A percentile compares a stretch with the other conserved stretches of the same genome.
phyloP scores from a whole-genome alignment of 1,140 invertebrate genomes.

The Ptiloglossa arizonensis region DNA sequence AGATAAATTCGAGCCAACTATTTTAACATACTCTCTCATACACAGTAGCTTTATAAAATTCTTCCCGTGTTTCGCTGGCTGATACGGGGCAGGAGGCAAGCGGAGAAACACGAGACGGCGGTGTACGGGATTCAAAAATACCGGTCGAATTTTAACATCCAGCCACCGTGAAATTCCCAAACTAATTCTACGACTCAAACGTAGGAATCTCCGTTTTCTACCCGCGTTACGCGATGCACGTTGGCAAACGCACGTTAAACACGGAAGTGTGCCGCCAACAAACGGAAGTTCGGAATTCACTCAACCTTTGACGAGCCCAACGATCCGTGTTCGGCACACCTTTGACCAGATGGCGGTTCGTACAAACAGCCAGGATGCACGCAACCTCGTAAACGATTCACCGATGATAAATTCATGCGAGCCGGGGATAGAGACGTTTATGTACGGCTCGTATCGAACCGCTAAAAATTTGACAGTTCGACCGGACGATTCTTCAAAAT shows the following conservation, averaged over 20 bases:
- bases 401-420: constrained; percentile 43
- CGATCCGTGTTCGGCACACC: constrained; percentile 7
- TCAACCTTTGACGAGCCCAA: constrained; percentile 63
- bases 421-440: neutral
- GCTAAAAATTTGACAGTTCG: too few relatives aligned
- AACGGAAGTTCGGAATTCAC: constrained; percentile 74
- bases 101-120: neutral
- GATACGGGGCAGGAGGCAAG: neutral
- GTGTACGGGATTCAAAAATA: neutral
- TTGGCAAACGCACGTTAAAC: constrained; percentile 10
- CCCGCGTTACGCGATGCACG: neutral
- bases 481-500: too few relatives aligned
- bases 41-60: constrained; percentile 7
- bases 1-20: constrained; percentile 17
- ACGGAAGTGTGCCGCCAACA: constrained; percentile 48
- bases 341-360: constrained; percentile 30
- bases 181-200: constrained; percentile 22
- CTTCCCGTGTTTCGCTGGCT: neutral
- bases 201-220: constrained; percentile 29
- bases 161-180: constrained; percentile 20
- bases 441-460: neutral
- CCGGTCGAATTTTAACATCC: neutral
- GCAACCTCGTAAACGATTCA: constrained; percentile 45
- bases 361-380: constrained; percentile 23
- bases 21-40: constrained; percentile 23